Evolutionary conservation across 1,140 invertebrate species (phyloP), one percentile per base, ranked within the genome.

Genomic region (Lepidurus arcticus): DNA sequence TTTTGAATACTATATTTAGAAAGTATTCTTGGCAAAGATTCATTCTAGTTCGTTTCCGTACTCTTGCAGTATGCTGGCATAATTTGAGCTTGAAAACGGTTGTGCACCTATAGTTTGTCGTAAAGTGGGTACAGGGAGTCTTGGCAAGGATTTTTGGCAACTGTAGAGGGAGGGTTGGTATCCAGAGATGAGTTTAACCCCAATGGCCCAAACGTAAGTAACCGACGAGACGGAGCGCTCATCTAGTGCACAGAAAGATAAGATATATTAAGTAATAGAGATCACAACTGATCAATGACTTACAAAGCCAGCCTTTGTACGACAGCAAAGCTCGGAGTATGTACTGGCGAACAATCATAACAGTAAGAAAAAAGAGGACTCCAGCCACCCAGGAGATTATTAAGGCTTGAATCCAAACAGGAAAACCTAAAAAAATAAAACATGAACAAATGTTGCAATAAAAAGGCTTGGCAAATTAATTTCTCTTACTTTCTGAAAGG

Each of bases 151-250:
- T 42, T 84, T 80, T 80, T 88, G 87, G 81, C 84, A 87, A 81
- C 85, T 87, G 82, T 87, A 87, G 8, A 86, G 81, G 7, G 84
- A 85, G 1, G 87, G 86, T 74, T 84, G 83, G 78, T 87, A 87
- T 1, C 87, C 87, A 73, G 85, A 86, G n/a, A 87, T 82, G 65
- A 86, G 79, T 78, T 82, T 83, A 0, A 88, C 86, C 1, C 83
- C 53, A 7, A 85, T 73, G 26, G 82, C 86, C 87, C 87, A 87
- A 1, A 85, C 7, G 47, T 83, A 80, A 4, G 86, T 87, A 44
- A 82, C 82, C 73, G 77, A 65, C 26, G 86, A 85, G 78, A 84
- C 83, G 7, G 84, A 81, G 26, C 82, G 82, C 79, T 86, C 86
- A 84, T 87, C 86, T 87, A 79, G 78, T 80, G 53, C 42, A 75